These are phyloP conservation scores for Himalopsyche japonica DNA, from an alignment of 2,888 invertebrate species.

Conservation along the genomic window DNA sequence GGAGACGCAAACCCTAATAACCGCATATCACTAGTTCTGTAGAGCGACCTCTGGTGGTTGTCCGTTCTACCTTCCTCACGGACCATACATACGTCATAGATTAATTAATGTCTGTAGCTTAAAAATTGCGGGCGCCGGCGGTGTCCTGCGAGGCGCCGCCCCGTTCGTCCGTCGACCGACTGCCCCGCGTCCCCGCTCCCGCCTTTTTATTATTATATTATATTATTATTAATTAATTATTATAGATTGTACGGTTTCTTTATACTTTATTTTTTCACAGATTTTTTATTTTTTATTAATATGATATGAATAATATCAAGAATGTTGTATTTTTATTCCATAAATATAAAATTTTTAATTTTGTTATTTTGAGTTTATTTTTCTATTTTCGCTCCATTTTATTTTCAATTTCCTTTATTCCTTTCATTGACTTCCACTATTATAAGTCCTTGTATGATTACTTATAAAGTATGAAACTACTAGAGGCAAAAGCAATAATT, in stretches of 20 bases:
- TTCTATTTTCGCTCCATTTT: conserved; percentile 9
- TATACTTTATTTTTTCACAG: conserved; percentile 48
- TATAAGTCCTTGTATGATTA: neutral
- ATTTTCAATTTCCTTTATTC: neutral
- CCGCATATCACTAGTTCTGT: conserved; percentile 36
- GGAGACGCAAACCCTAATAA: neutral
- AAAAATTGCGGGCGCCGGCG: neutral
- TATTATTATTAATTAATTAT: neutral
- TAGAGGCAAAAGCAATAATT: neutral
- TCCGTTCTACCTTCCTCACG: conserved; percentile 3
- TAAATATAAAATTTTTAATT: conserved; percentile 41
- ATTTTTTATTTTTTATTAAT: conserved; percentile 46
- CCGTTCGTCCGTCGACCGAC: neutral
- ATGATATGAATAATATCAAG: conserved; percentile 22
- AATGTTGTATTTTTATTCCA: conserved; percentile 40
- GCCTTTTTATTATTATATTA: conserved; percentile 40
- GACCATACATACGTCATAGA: neutral
- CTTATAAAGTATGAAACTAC: neutral
- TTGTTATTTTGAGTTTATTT: conserved; percentile 37
- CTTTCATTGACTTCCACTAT: neutral
- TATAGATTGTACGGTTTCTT: conserved; percentile 45
- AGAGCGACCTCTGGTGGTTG: neutral
- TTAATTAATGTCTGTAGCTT: conserved; percentile 13
- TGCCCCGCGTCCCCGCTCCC: conserved; percentile 7
- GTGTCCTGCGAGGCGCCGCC: neutral